phyloP scores from a whole-genome alignment of 2,113 vertebrate species.

The Gobiocypris rarus region DNA sequence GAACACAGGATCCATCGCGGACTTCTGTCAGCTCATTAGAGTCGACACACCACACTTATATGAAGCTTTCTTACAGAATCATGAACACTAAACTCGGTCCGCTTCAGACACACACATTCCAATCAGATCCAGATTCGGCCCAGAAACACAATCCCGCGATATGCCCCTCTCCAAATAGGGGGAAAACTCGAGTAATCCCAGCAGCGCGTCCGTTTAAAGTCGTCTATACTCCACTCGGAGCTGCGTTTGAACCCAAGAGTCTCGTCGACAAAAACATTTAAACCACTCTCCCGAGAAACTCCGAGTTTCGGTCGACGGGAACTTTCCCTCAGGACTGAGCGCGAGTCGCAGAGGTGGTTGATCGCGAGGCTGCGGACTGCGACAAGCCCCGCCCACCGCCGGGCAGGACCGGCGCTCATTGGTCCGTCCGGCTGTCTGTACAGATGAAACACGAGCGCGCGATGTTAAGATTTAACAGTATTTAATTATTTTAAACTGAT shows the following conservation, averaged over 20 bases:
- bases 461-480: no score
- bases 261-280: not conserved
- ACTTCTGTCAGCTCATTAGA: constrained; percentile 16
- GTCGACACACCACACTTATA: not conserved
- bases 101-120: no score
- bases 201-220: not conserved
- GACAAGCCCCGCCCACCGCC: not conserved
- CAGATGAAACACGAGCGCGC: not conserved
- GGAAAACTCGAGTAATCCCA: no score
- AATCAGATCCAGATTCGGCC: not conserved
- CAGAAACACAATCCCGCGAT: no score
- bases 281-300: no score
- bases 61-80: no score
- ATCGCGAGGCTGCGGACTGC: not conserved
- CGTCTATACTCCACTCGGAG: not conserved
- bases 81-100: no score
- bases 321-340: constrained; percentile 12
- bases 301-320: not conserved
- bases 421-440: not conserved
- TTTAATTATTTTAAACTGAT: not conserved
- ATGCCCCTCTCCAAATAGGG: no score
- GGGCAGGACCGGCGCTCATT: not conserved
- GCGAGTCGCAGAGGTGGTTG: not conserved
- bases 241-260: not conserved
- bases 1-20: constrained; percentile 16